Base-by-base conservation (phyloP, 2,797 vertebrate species). In the Psittacula derbiana region DNA sequence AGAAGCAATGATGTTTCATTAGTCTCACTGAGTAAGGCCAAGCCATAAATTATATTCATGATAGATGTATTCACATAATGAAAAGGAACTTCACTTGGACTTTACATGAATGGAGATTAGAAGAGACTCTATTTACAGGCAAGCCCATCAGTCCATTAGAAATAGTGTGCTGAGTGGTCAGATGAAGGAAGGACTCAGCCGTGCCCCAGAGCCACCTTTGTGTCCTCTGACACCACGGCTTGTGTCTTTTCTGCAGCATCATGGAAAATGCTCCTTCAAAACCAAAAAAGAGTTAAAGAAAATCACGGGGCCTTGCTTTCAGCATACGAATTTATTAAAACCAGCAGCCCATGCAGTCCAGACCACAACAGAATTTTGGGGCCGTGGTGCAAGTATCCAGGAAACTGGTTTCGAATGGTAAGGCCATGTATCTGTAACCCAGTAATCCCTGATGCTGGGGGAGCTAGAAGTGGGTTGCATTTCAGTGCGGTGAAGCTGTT, bases 1-100 rank as follows among this genome's bases (percentile, higher is more conserved):
- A 90, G 88, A 92, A 94, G 85, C 75, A 55, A 57, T 27, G 75
- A 82, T 52, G 6, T 61, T 83, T 95, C 93, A 86, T 96, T 92
- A 94, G 78, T 95, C 80, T 86, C 62, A 33, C n/a, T 78, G 73
- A 88, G 36, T 80, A 90, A 91, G 23, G 47, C 89, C 71, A 92
- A 70, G 79, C 82, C 82, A 69, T 94, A 86, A 91, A 92, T 91
- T 71, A 31, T 50, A 25, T 72, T 75, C 53, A 23, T 86, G 67
- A 69, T 44, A 88, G 81, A 47, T 4, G 0, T 88, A 82, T 91
- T 90, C 92, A 31, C 5, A 23, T 84, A 86, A 94, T 86, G 93
- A 93, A 95, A 95, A 86, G 75, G 80, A 57, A 69, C 72, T 88
- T 94, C 24, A 11, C 65, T 90, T 72, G 70, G 44, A 64, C 57